Percentiles rank a stretch among this genome's conserved stretches.
These are phyloP conservation scores for Caenorhabditis sp. DNA, from an alignment of 2,888 invertebrate genomes.

Conservation along the genomic window DNA sequence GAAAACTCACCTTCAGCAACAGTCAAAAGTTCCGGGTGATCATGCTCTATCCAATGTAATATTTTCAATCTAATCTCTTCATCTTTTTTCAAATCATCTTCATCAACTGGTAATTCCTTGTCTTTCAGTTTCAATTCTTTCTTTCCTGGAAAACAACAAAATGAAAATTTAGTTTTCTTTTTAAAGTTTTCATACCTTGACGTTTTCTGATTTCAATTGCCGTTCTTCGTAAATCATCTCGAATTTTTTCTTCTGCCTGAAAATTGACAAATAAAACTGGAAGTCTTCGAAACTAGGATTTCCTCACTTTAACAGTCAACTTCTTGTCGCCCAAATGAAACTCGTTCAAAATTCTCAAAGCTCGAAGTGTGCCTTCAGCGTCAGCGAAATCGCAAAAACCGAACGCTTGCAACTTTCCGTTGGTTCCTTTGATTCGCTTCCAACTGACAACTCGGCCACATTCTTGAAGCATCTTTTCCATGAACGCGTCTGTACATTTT, in stretches of 20 bases:
- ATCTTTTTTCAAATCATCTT: conserved; percentile 59
- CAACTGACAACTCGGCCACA: conserved; percentile 94
- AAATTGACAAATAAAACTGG: conserved; percentile 9
- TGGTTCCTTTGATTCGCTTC: conserved; percentile 88
- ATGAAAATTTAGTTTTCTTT: too few species aligned
- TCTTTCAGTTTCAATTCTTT: conserved; percentile 39
- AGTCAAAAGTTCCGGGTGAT: conserved; percentile 52
- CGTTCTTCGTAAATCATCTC: conserved; percentile 33
- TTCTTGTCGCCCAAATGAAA: conserved; percentile 90
- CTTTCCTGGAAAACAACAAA: conserved; percentile 27
- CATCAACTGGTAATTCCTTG: conserved; percentile 59
- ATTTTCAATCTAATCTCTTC: conserved; percentile 58
- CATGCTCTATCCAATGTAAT: conserved; percentile 53
- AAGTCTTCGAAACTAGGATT: too few species aligned
- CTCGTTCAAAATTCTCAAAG: conserved; percentile 88
- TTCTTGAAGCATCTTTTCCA: conserved; percentile 83
- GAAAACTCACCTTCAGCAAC: conserved; percentile 51
- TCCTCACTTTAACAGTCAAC: conserved; percentile 80
- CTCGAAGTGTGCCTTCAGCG: conserved; percentile 92
- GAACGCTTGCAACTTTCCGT: conserved; percentile 77
- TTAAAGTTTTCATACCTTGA: conserved; percentile 18
- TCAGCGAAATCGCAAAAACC: conserved; percentile 97
- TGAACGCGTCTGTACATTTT: conserved; percentile 91
- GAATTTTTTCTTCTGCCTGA: conserved; percentile 59
- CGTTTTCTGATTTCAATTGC: conserved; percentile 40